A percentile compares a stretch with the other conserved stretches of the same genome.
Conservation (phyloP, 2,113 vertebrate species). For the Bettongia penicillata region DNA sequence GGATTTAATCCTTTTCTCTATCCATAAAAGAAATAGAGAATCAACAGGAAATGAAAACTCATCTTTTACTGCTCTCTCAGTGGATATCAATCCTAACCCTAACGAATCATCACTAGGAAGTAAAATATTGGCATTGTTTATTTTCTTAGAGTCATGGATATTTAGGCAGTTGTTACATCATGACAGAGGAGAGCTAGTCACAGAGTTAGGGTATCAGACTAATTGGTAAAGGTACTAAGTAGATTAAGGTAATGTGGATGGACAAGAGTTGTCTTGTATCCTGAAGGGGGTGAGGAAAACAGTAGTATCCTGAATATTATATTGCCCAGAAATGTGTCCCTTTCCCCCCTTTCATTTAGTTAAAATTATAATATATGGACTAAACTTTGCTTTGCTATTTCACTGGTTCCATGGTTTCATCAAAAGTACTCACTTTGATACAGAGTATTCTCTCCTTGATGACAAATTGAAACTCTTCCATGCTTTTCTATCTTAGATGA, state of each 20-base stretch:
- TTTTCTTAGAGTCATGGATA: neutral
- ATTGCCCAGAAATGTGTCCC: neutral
- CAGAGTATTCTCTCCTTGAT: neutral
- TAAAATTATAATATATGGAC: neutral
- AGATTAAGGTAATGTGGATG: neutral
- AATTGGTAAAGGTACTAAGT: neutral
- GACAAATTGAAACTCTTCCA: neutral
- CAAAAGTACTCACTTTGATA: constrained; percentile 2
- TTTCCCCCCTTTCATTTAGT: neutral
- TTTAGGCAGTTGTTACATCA: too few relatives aligned
- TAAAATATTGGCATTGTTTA: constrained; percentile 4
- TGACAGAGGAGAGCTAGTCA: neutral
- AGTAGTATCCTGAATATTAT: neutral
- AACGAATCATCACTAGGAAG: neutral
- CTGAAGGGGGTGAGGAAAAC: neutral
- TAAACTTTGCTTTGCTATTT: neutral
- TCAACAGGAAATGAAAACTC: constrained; percentile 40
- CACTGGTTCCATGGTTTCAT: constrained; percentile 32
- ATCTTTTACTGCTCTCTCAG: neutral
- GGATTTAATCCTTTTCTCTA: constrained; percentile 12
- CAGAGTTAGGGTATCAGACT: neutral
- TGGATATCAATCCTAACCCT: neutral
- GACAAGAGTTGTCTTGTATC: neutral
- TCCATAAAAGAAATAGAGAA: constrained; percentile 24
- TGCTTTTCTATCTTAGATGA: neutral